Conservation (phyloP, 2,888 invertebrate genomes). For the Amiota communis region DNA sequence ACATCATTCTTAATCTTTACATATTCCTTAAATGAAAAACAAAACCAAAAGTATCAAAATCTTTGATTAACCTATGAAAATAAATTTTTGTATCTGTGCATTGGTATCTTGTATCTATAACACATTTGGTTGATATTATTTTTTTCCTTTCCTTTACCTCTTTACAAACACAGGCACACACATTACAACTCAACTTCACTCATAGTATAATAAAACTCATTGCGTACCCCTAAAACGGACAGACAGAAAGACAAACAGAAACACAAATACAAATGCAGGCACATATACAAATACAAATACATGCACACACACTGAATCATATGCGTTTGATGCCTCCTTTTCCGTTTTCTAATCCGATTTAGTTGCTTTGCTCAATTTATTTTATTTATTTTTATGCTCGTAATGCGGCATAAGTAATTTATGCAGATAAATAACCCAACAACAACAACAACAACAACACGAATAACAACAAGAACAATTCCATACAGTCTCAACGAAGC, state of each 20-base stretch:
- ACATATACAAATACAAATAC: slow-evolving; percentile 13
- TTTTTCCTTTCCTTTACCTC: background rate
- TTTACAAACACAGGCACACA: background rate
- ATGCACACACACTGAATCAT: slow-evolving; percentile 17
- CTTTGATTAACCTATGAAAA: slow-evolving; percentile 64
- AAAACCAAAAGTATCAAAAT: background rate
- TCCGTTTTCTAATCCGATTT: slow-evolving; percentile 64
- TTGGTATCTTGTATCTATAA: slow-evolving; percentile 18
- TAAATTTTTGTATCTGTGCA: slow-evolving; percentile 57
- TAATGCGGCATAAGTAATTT: slow-evolving; percentile 71
- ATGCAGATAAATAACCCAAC: slow-evolving; percentile 65
- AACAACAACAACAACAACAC: slow-evolving; percentile 13
- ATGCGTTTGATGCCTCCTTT: slow-evolving; percentile 21
- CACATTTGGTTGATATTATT: background rate
- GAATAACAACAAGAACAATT: slow-evolving; percentile 22
- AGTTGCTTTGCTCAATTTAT: slow-evolving; percentile 64
- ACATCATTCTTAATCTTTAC: too few relatives aligned
- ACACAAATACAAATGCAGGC: background rate
- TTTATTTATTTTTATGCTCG: slow-evolving; percentile 67
- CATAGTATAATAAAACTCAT: background rate
- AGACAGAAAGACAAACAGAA: background rate
- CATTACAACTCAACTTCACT: background rate
- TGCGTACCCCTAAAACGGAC: background rate
- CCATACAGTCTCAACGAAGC: slow-evolving; percentile 13
- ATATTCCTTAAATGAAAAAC: background rate